phyloP scores from a whole-genome alignment of 2,888 invertebrate genomes.

The Epistrophe grossulariae region DNA sequence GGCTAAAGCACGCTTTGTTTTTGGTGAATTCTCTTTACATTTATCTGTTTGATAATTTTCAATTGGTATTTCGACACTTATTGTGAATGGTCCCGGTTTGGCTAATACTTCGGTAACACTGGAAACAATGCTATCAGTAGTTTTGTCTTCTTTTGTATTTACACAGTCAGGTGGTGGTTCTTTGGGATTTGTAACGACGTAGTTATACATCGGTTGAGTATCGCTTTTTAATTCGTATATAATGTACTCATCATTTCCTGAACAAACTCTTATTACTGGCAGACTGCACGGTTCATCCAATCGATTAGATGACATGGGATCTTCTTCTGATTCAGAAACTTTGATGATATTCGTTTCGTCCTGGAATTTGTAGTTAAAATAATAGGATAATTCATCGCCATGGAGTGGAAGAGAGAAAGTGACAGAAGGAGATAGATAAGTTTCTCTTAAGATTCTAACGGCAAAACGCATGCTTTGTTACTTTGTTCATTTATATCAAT shows the following conservation, averaged over 20 bases:
- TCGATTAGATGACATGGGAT: background rate
- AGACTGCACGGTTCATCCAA: background rate
- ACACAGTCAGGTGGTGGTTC: constrained; percentile 24
- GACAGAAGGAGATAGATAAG: constrained; percentile 17
- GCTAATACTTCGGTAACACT: background rate
- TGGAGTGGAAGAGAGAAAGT: constrained; percentile 38
- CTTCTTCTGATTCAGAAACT: constrained; percentile 20
- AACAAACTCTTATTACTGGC: background rate
- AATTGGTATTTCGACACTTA: constrained; percentile 42
- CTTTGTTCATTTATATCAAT: too few relatives aligned
- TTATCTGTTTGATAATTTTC: constrained; percentile 16
- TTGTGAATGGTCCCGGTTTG: constrained; percentile 2
- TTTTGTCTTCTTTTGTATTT: background rate
- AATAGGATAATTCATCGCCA: constrained; percentile 72
- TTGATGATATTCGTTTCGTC: constrained; percentile 45
- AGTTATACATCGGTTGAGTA: constrained; percentile 44
- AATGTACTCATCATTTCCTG: constrained; percentile 39
- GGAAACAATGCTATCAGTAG: background rate
- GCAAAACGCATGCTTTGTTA: background rate
- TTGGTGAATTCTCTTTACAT: constrained; percentile 32
- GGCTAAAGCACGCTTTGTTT: constrained; percentile 15
- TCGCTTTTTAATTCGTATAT: constrained; percentile 57
- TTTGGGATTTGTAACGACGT: constrained; percentile 40
- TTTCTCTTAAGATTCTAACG: background rate
- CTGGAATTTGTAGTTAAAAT: constrained; percentile 75